A percentile compares a stretch with the other conserved stretches of the same genome.
Evolutionary conservation across 2,113 vertebrate species (phyloP).

Genomic region (Ramphastos sulfuratus): DNA sequence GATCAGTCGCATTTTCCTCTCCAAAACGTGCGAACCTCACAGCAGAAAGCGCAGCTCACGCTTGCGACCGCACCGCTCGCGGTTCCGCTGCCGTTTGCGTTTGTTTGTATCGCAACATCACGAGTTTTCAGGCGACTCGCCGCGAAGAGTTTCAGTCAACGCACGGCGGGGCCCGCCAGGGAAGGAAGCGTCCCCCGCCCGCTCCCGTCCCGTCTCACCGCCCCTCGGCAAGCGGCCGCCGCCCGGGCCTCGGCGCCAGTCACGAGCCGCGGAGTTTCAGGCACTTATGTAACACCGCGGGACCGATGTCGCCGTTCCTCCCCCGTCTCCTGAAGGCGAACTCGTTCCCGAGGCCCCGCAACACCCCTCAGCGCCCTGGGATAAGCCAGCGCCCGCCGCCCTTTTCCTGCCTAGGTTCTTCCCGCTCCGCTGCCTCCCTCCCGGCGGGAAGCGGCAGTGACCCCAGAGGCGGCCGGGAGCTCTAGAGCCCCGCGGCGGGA

Average conservation of each 20-base stretch:
- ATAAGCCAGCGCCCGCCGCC: not conserved
- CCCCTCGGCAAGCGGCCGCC: not conserved
- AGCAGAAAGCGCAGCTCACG: not conserved
- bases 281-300: constrained; percentile 11
- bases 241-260: not conserved
- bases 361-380: not conserved
- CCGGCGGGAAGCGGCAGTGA: not conserved
- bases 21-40: not conserved
- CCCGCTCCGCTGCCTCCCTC: not conserved
- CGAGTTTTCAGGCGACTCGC: not conserved
- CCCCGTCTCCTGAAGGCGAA: not conserved
- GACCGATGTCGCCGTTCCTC: not conserved
- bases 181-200: not conserved
- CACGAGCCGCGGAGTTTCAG: not conserved
- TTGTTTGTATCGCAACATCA: not conserved
- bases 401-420: not conserved
- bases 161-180: not conserved
- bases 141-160: not conserved
- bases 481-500: not conserved
- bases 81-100: not conserved
- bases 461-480: not conserved
- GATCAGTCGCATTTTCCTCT: not conserved
- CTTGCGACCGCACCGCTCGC: not conserved
- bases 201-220: not conserved
- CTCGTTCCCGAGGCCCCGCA: not conserved